Evolutionary conservation across 1,140 invertebrate genomes (phyloP).

Genomic region (Wasmannia auropunctata): DNA sequence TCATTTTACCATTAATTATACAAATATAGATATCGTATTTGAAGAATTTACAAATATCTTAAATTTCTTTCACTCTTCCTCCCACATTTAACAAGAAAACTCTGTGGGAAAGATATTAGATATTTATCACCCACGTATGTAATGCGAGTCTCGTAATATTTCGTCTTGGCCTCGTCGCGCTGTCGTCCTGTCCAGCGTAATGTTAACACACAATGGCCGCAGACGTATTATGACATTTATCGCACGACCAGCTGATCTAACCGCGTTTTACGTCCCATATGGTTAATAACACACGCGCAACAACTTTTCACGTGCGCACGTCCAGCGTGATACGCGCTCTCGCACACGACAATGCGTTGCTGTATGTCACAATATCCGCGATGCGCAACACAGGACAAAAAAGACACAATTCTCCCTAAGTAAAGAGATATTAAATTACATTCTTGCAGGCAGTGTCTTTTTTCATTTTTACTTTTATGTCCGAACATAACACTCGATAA

Average conservation of each 20-base stretch:
- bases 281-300: not conserved
- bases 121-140: not conserved
- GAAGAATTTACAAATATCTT: not conserved
- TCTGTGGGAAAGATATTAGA: not conserved
- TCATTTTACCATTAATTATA: not conserved
- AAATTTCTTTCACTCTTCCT: not conserved
- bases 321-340: not conserved
- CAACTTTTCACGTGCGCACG: constrained; percentile 25
- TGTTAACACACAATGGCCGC: constrained; percentile 47
- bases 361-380: not conserved
- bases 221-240: constrained; percentile 66
- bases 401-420: constrained; percentile 1
- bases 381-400: not conserved
- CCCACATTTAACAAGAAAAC: not conserved
- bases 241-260: constrained; percentile 56
- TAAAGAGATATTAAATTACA: constrained; percentile 30
- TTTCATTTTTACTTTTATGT: constrained; percentile 2
- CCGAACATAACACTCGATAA: not conserved
- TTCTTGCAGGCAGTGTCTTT: not conserved
- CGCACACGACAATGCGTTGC: constrained; percentile 9
- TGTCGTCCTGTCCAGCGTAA: constrained; percentile 44
- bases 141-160: constrained; percentile 22
- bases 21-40: not conserved
- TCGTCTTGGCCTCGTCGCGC: constrained; percentile 50
- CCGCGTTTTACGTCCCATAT: constrained; percentile 28